These are phyloP conservation scores for Alosa alosa DNA, from an alignment of 2,113 vertebrate genomes.

Conservation along the genomic window DNA sequence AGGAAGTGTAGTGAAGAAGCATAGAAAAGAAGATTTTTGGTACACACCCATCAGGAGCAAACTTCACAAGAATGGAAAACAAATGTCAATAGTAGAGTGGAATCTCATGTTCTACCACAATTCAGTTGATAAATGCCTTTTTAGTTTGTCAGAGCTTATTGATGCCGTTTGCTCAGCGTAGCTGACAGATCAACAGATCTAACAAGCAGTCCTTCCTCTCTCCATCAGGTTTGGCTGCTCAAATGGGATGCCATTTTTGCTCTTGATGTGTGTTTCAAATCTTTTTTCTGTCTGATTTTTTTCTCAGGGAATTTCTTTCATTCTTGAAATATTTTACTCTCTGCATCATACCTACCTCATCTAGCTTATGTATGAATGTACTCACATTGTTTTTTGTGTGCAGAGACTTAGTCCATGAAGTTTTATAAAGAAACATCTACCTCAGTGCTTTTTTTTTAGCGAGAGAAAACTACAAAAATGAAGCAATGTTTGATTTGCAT, in stretches of 20 bases:
- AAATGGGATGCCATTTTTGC: constrained; percentile 29
- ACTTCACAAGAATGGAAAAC: constrained; percentile 31
- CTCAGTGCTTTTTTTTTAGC: constrained; percentile 69
- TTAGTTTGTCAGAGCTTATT: background rate
- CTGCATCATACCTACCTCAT: constrained; percentile 98
- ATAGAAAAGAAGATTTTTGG: constrained; percentile 39
- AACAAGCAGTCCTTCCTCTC: background rate
- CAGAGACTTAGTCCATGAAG: constrained; percentile 94
- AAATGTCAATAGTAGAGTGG: constrained; percentile 24
- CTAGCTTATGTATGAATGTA: constrained; percentile 98
- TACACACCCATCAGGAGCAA: constrained; percentile 46
- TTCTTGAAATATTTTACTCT: constrained; percentile 80
- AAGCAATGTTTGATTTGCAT: constrained; percentile 55
- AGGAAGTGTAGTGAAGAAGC: constrained; percentile 23
- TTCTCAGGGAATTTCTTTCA: constrained; percentile 96
- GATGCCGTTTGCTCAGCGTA: background rate
- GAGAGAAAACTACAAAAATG: constrained; percentile 48
- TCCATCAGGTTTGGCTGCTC: constrained; percentile 13
- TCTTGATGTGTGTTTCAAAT: constrained; percentile 49
- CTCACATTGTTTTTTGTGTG: constrained; percentile 74
- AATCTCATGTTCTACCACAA: background rate
- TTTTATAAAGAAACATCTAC: constrained; percentile 77
- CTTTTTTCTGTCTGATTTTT: constrained; percentile 54
- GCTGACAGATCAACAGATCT: background rate
- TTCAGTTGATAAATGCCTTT: constrained; percentile 1